Evolutionary conservation across 2,888 invertebrate species (phyloP).

Genomic region (Caenorhabditis sp.): DNA sequence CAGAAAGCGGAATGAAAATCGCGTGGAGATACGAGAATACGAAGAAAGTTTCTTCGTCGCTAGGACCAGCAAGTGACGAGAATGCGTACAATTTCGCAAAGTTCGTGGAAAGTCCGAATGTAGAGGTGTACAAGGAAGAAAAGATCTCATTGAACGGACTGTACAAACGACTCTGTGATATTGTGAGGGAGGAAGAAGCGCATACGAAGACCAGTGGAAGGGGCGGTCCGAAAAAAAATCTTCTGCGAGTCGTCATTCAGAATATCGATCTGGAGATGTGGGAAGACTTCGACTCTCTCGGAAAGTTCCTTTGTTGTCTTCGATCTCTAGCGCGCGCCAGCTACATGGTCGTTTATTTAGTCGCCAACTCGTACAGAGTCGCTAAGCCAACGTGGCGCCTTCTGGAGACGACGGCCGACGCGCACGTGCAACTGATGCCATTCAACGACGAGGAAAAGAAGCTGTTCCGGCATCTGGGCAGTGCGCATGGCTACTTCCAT

Average conservation of each 20-base stretch:
- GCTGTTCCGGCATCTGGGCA: slow-evolving; percentile 47
- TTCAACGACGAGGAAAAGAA: slow-evolving; percentile 53
- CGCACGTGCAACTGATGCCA: slow-evolving; percentile 32
- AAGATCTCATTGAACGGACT: slow-evolving; percentile 13
- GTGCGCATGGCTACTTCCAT: slow-evolving; percentile 45
- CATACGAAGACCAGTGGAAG: slow-evolving; percentile 28
- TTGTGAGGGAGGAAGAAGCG: slow-evolving; percentile 19
- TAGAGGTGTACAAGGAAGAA: slow-evolving; percentile 26
- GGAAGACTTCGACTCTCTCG: slow-evolving; percentile 40
- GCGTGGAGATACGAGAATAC: slow-evolving; percentile 49
- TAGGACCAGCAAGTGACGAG: slow-evolving; percentile 18
- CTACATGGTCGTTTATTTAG: slow-evolving; percentile 44
- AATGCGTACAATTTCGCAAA: slow-evolving; percentile 45
- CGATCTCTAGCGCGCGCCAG: slow-evolving; percentile 22
- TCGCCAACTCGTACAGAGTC: slow-evolving; percentile 29
- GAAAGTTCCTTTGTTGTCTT: slow-evolving; percentile 29
- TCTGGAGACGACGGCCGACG: slow-evolving; percentile 36
- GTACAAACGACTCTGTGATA: slow-evolving; percentile 23
- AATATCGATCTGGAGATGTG: slow-evolving; percentile 35
- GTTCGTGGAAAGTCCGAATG: slow-evolving; percentile 20
- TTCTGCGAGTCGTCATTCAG: slow-evolving; percentile 44
- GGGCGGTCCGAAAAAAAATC: slow-evolving; percentile 50
- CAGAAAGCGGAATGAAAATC: slow-evolving; percentile 37
- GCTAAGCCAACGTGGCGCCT: slow-evolving; percentile 5
- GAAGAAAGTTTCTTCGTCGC: slow-evolving; percentile 18